Percentiles rank a stretch among this genome's conserved stretches.
phyloP scores from a whole-genome alignment of 2,797 vertebrate genomes.

The Tenualosa ilisha region DNA sequence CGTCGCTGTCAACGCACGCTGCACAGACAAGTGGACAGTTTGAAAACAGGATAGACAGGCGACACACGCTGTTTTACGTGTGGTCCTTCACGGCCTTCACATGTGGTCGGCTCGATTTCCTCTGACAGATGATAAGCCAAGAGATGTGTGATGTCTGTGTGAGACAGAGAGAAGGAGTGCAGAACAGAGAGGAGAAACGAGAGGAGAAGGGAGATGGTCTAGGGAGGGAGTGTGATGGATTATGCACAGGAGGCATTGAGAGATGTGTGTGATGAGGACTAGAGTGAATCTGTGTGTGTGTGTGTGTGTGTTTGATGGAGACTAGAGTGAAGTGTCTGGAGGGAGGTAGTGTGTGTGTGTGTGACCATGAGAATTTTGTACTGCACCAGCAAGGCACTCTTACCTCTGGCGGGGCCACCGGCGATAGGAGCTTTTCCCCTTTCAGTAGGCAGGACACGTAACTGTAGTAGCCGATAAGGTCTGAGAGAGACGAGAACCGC shows the following conservation, averaged over 20 bases:
- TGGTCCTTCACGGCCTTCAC: too few species aligned
- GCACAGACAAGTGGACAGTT: background rate
- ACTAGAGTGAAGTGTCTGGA: background rate
- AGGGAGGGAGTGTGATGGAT: background rate
- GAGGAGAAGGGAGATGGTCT: background rate
- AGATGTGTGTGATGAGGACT: background rate
- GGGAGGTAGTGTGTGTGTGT: background rate
- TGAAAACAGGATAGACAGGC: background rate
- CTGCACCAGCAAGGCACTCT: constrained; percentile 37
- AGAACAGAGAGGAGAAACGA: background rate
- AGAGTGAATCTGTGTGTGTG: background rate
- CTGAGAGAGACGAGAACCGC: constrained; percentile 95
- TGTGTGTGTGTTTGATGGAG: background rate
- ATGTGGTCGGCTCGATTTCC: background rate
- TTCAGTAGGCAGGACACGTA: constrained; percentile 98
- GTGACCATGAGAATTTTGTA: background rate
- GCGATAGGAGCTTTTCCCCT: constrained; percentile 94
- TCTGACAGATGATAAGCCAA: background rate
- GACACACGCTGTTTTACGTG: background rate
- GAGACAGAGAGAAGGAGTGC: background rate
- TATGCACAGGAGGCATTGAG: background rate
- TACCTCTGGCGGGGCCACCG: constrained; percentile 97
- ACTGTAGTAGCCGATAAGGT: constrained; percentile 99
- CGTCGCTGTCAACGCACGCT: background rate
- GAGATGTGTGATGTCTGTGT: background rate